A percentile compares a stretch with the other conserved stretches of the same genome.
These are phyloP conservation scores for silkworm (Bombyx mori) DNA, from an alignment of 1,140 invertebrate genomes.

Conservation along the genomic window ASM3026992v2 NC_085117.1:11023001-11023500, in stretches of 20 bases:
- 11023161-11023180: no score
- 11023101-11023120: no score
- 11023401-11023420: slow-evolving; percentile 58
- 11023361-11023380: slow-evolving; percentile 39
- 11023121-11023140: no score
- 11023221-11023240: slow-evolving; percentile 33
- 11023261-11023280: slow-evolving; percentile 43
- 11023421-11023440: slow-evolving; percentile 52
- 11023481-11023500: neutral
- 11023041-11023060: no score
- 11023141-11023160: no score
- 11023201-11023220: slow-evolving; percentile 12
- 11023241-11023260: slow-evolving; percentile 38
- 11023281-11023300: slow-evolving; percentile 18
- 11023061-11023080: no score
- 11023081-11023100: no score
- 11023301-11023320: slow-evolving; percentile 25
- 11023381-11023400: slow-evolving; percentile 25
- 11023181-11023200: neutral
- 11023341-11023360: slow-evolving; percentile 52
- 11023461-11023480: slow-evolving; percentile 12
- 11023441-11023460: slow-evolving; percentile 31
- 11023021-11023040: no score
- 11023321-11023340: slow-evolving; percentile 27
- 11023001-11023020: no score